These are phyloP conservation scores for Coregonus sp. DNA, from an alignment of 2,797 vertebrate genomes.

Conservation along the genomic window DNA sequence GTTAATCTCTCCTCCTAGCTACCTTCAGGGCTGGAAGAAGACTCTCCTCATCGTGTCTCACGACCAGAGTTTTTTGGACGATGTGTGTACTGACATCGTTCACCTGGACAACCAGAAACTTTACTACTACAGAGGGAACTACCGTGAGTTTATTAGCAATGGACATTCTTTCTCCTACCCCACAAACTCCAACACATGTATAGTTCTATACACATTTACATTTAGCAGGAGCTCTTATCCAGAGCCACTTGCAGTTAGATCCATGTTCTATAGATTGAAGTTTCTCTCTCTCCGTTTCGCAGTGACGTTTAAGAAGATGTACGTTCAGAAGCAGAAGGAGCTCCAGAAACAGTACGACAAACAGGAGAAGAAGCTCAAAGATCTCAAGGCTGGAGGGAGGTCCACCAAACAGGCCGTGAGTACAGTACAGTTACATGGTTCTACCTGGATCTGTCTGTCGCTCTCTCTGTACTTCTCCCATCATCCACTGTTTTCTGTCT, in stretches of 20 bases:
- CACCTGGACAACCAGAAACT: constrained; percentile 89
- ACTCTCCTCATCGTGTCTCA: constrained; percentile 91
- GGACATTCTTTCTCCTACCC: background rate
- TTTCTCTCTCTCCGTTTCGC: background rate
- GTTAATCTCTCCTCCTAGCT: constrained; percentile 66
- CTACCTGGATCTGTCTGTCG: too few species aligned
- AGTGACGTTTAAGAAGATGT: constrained; percentile 98
- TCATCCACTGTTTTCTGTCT: background rate
- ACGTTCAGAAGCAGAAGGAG: constrained; percentile 93
- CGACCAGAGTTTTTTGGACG: constrained; percentile 92
- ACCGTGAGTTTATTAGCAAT: constrained; percentile 72
- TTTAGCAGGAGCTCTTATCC: too few species aligned
- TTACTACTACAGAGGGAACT: constrained; percentile 91
- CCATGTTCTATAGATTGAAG: too few species aligned
- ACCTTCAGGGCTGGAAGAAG: constrained; percentile 93
- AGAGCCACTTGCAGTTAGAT: too few species aligned
- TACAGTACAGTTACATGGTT: constrained; percentile 2
- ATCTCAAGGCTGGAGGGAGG: constrained; percentile 91
- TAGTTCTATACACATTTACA: too few species aligned
- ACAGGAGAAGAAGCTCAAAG: constrained; percentile 91
- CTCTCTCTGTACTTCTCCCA: background rate
- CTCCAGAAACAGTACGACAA: constrained; percentile 92
- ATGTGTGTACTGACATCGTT: constrained; percentile 90
- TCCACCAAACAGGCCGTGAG: constrained; percentile 93
- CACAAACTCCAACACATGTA: background rate